These are phyloP conservation scores for Drosophila mimetica DNA, from an alignment of 2,888 invertebrate genomes.

Conservation along the genomic window DNA sequence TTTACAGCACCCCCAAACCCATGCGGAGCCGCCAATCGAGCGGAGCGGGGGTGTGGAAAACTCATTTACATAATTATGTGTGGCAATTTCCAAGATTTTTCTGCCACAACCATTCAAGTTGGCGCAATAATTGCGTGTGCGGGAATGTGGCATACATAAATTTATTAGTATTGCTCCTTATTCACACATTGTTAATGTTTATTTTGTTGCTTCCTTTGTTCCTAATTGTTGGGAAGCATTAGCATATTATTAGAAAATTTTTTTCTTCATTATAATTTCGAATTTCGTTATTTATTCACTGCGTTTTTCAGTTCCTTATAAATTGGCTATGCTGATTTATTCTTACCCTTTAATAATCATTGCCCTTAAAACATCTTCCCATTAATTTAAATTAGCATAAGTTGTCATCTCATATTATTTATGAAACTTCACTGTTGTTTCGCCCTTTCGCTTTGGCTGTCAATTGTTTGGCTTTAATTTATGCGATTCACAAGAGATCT, in stretches of 20 bases:
- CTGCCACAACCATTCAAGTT: constrained; percentile 39
- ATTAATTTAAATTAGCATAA: constrained; percentile 10
- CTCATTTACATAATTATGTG: constrained; percentile 79
- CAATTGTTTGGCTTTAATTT: constrained; percentile 41
- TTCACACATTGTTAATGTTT: constrained; percentile 17
- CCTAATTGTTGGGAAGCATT: constrained; percentile 48
- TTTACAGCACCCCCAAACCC: constrained; percentile 23
- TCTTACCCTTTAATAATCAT: constrained; percentile 1
- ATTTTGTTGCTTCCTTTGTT: constrained; percentile 12
- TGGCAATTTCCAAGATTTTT: constrained; percentile 76
- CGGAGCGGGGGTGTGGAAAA: constrained; percentile 37
- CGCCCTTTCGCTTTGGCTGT: constrained; percentile 35
- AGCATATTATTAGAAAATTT: constrained; percentile 38
- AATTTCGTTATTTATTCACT: too few relatives aligned
- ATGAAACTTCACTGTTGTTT: constrained; percentile 21
- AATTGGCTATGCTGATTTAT: too few relatives aligned
- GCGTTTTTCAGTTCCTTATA: background rate
- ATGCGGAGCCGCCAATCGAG: constrained; percentile 8
- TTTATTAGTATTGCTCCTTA: constrained; percentile 48
- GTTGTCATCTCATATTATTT: constrained; percentile 12
- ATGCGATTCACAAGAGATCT: constrained; percentile 37
- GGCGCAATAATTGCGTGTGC: constrained; percentile 26
- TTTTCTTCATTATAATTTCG: background rate
- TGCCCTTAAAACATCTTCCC: background rate
- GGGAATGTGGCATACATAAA: constrained; percentile 51